Evolutionary conservation across 1,140 invertebrate genomes (phyloP).

Genomic region (Atta colombica): DNA sequence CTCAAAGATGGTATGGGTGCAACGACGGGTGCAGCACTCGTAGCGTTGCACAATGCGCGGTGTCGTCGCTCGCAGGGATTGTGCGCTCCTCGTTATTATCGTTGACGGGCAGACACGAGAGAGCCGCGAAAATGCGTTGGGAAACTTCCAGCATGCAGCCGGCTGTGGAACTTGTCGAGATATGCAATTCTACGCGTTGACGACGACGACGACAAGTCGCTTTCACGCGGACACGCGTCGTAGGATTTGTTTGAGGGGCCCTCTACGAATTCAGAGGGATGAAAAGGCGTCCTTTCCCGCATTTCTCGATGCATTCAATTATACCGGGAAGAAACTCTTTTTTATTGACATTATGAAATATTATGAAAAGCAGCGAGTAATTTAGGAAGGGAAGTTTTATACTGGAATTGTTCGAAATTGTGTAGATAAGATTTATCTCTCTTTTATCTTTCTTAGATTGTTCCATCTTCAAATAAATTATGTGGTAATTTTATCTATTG

Average conservation of each 20-base stretch:
- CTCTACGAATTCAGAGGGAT: not conserved
- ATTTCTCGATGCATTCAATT: not conserved
- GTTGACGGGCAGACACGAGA: constrained; percentile 28
- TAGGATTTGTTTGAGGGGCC: not conserved
- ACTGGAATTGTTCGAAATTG: not conserved
- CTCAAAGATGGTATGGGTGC: constrained; percentile 11
- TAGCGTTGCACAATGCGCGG: constrained; percentile 69
- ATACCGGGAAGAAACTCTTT: not conserved
- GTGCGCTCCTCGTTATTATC: constrained; percentile 65
- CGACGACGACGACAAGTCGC: not conserved
- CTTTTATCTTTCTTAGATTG: not conserved
- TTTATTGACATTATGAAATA: not conserved
- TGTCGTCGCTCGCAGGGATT: constrained; percentile 52
- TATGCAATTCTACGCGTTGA: not conserved
- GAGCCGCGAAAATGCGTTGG: constrained; percentile 67
- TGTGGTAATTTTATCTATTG: too few species aligned
- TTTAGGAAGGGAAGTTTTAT: not conserved
- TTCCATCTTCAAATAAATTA: too few species aligned
- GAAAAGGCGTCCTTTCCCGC: not conserved
- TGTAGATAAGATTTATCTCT: not conserved
- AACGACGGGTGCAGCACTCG: constrained; percentile 35
- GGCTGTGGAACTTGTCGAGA: not conserved
- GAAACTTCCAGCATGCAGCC: constrained; percentile 51
- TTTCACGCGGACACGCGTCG: not conserved
- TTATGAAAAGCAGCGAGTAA: not conserved